phyloP scores from a whole-genome alignment of 2,797 vertebrate genomes.

The Schizopygopsis pylzovi region DNA sequence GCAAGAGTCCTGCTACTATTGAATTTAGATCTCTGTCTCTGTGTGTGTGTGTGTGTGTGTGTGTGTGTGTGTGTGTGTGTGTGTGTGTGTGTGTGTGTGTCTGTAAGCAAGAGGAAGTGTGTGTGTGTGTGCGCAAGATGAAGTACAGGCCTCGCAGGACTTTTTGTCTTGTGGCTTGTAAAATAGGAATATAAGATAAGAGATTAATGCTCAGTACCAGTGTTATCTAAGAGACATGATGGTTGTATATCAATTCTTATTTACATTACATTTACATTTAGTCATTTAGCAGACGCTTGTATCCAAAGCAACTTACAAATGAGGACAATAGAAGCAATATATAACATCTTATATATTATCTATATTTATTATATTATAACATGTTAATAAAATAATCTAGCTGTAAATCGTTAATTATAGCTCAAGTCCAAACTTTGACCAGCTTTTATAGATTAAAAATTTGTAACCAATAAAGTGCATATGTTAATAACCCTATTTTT shows the following conservation, averaged over 20 bases:
- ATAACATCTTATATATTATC: too few species aligned
- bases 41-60: background rate
- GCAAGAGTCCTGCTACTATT: slow-evolving; percentile 11
- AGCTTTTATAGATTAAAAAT: background rate
- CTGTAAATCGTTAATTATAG: background rate
- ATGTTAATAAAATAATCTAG: background rate
- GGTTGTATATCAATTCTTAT: background rate
- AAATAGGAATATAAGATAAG: slow-evolving; percentile 5
- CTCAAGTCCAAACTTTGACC: background rate
- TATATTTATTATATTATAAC: too few species aligned
- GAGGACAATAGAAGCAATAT: too few species aligned
- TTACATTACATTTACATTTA: too few species aligned
- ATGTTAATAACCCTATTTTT: background rate
- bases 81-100: too few species aligned
- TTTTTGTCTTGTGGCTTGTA: background rate
- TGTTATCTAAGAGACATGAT: background rate
- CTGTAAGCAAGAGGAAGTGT: too few species aligned
- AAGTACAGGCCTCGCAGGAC: background rate
- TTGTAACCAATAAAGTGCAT: background rate
- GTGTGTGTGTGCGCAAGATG: slow-evolving; percentile 13
- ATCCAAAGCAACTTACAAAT: too few species aligned
- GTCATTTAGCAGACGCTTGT: too few species aligned
- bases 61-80: background rate
- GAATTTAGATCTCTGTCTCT: background rate
- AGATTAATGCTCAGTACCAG: background rate